Evolutionary conservation across 2,113 vertebrate genomes (phyloP).

Genomic region (Xiphophorus couchianus): DNA sequence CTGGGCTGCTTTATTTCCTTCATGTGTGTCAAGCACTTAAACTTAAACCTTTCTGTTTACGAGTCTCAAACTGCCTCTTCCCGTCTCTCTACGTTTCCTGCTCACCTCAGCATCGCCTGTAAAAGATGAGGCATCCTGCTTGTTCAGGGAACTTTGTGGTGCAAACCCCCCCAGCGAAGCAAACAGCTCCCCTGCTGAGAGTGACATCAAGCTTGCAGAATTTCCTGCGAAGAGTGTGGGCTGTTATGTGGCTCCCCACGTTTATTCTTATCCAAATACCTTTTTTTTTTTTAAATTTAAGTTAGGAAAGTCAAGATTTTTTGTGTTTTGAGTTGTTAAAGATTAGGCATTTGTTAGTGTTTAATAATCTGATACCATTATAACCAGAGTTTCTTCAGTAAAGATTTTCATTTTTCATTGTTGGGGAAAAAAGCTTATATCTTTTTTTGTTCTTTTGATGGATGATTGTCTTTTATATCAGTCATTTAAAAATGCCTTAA

Average conservation of each 20-base stretch:
- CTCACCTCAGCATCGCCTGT: constrained; percentile 50
- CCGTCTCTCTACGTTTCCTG: constrained; percentile 53
- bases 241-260: not conserved
- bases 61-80: constrained; percentile 72
- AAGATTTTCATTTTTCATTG: not conserved
- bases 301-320: not conserved
- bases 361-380: not conserved
- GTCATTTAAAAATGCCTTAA: no score
- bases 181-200: constrained; percentile 35
- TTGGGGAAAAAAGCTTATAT: not conserved
- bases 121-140: constrained; percentile 55
- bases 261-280: constrained; percentile 2
- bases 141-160: constrained; percentile 40
- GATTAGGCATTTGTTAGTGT: not conserved
- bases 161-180: constrained; percentile 46
- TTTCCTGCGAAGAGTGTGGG: not conserved
- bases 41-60: constrained; percentile 76
- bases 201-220: constrained; percentile 26
- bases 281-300: not conserved
- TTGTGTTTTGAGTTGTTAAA: not conserved
- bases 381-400: not conserved
- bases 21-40: constrained; percentile 74
- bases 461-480: no score
- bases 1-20: constrained; percentile 73
- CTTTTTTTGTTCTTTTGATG: not conserved